Evolutionary conservation across 2,797 vertebrate genomes (phyloP).

Genomic region (Anguilla marmorata): DNA sequence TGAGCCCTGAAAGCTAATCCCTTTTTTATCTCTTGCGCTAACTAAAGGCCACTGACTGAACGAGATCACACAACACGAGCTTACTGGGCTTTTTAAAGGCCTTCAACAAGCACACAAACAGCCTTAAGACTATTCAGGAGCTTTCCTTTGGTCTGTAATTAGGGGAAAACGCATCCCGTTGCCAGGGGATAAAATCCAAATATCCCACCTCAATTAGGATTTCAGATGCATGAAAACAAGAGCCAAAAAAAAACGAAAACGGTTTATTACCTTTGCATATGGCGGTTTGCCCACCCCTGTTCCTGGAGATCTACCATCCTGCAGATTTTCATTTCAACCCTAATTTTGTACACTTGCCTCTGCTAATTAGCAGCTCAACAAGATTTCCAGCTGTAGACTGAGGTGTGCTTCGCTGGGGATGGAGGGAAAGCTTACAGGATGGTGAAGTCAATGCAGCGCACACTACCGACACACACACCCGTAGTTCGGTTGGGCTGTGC

Average conservation of each 20-base stretch:
- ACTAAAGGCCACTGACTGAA: not conserved
- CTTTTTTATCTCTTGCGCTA: not conserved
- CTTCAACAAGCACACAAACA: not conserved
- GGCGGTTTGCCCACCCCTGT: not conserved
- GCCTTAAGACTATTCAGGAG: not conserved
- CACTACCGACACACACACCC: not conserved
- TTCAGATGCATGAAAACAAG: not conserved
- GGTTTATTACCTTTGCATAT: not conserved
- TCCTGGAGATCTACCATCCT: too few relatives aligned
- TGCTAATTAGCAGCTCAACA: too few relatives aligned
- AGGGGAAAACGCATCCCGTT: not conserved
- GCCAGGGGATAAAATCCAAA: not conserved
- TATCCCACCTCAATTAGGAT: not conserved
- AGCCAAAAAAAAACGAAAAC: not conserved
- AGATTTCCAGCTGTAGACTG: too few relatives aligned
- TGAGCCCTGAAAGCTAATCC: not conserved
- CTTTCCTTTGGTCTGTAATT: not conserved
- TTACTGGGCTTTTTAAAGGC: not conserved
- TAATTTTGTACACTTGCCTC: too few relatives aligned
- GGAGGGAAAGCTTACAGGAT: too few relatives aligned
- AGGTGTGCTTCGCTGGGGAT: too few relatives aligned
- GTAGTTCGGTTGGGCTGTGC: constrained; percentile 26
- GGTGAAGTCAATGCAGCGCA: not conserved
- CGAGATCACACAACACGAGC: not conserved
- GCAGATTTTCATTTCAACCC: too few relatives aligned